A percentile compares a stretch with the other conserved stretches of the same genome.
These are phyloP conservation scores for Hucho hucho DNA, from an alignment of 2,113 vertebrate genomes.

Conservation along the genomic window DNA sequence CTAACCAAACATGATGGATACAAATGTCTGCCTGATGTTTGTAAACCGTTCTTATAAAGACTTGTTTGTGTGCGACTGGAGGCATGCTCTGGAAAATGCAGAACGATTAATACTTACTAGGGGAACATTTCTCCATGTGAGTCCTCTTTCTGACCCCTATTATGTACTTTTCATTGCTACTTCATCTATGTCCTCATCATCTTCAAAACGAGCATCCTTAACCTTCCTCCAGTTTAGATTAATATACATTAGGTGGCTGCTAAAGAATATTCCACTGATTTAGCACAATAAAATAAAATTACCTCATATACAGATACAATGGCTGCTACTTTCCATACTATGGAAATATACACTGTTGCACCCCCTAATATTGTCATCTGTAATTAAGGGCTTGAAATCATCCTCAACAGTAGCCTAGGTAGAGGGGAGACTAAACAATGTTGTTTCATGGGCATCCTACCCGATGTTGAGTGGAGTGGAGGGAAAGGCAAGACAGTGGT, in stretches of 20 bases:
- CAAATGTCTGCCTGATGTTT: conserved; percentile 54
- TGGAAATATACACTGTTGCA: not conserved
- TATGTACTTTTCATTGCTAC: conserved; percentile 7
- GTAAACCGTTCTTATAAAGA: conserved; percentile 53
- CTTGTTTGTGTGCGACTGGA: conserved; percentile 44
- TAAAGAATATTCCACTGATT: not conserved
- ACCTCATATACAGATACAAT: not conserved
- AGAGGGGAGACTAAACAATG: no score
- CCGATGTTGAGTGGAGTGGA: no score
- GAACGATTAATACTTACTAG: conserved; percentile 22
- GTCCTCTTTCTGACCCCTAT: conserved; percentile 4
- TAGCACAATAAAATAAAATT: not conserved
- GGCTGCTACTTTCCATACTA: not conserved
- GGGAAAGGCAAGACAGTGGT: no score
- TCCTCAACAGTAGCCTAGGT: no score
- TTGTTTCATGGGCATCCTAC: no score
- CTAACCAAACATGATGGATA: conserved; percentile 52
- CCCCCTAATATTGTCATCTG: no score
- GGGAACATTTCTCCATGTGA: not conserved
- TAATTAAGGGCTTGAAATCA: no score
- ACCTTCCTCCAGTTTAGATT: not conserved
- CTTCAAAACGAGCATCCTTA: conserved; percentile 7
- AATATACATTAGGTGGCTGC: not conserved
- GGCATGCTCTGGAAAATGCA: conserved; percentile 7
- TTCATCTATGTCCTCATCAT: conserved; percentile 14